Conservation (phyloP, 1,140 invertebrate species). For the Tetramorium alpestre region DNA sequence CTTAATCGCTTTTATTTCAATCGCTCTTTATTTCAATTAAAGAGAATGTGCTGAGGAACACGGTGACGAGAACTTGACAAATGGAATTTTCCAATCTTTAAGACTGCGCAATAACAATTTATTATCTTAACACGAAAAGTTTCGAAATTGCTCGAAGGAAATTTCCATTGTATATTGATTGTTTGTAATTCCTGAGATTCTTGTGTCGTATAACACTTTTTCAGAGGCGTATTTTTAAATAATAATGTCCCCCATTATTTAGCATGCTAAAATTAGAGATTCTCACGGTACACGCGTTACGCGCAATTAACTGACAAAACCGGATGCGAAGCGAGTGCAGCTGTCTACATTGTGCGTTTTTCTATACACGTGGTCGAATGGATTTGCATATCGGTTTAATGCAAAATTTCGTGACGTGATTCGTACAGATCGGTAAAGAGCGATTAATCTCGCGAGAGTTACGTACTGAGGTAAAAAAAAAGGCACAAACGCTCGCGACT, state of each 20-base stretch:
- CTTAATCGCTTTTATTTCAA: neutral
- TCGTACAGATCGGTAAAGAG: neutral
- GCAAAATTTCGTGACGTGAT: neutral
- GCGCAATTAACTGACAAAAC: constrained; percentile 17
- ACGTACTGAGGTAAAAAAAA: neutral
- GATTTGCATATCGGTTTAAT: constrained; percentile 45
- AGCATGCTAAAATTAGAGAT: constrained; percentile 5
- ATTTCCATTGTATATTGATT: neutral
- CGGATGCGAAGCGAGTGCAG: neutral
- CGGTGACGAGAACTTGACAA: neutral
- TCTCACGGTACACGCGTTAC: constrained; percentile 1
- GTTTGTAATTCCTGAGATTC: neutral
- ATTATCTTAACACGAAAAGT: neutral
- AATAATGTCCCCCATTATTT: neutral
- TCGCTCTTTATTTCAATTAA: neutral
- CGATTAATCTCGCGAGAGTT: neutral
- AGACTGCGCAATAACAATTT: neutral
- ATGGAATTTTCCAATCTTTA: neutral
- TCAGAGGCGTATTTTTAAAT: constrained; percentile 11
- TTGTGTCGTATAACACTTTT: neutral
- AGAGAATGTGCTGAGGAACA: neutral
- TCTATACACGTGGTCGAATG: neutral
- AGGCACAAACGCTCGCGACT: neutral
- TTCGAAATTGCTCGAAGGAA: neutral
- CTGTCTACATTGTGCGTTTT: constrained; percentile 3